phyloP scores from a whole-genome alignment of 2,113 vertebrate genomes.

The Microtus richardsoni region DNA sequence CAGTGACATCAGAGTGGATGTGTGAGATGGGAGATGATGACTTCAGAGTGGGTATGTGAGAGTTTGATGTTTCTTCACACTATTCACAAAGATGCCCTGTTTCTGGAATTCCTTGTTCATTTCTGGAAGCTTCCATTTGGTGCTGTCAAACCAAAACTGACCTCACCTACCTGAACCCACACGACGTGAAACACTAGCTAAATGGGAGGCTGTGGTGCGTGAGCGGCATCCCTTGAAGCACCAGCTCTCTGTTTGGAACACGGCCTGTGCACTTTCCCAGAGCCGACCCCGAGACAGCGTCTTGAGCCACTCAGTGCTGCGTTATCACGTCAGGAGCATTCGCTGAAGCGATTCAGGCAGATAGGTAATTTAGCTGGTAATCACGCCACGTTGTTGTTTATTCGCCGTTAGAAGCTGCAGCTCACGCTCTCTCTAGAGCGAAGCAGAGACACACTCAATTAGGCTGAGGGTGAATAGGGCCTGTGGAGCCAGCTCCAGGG shows the following conservation, averaged over 20 bases:
- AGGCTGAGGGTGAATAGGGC: rapidly evolving
- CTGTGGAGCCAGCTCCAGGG: not conserved
- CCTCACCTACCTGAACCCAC: not conserved
- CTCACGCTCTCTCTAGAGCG: rapidly evolving
- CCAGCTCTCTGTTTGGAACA: rapidly evolving
- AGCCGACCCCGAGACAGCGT: rapidly evolving
- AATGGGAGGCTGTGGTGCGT: rapidly evolving
- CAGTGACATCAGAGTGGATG: no score
- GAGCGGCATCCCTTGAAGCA: rapidly evolving
- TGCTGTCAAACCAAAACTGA: not conserved
- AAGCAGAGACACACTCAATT: slow-evolving; percentile 49
- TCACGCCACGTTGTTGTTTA: rapidly evolving
- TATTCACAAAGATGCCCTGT: not conserved
- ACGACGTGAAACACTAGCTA: no score
- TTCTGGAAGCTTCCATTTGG: not conserved
- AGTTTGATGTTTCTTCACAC: no score
- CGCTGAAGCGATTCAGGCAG: rapidly evolving
- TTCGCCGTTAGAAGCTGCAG: rapidly evolving
- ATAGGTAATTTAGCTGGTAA: not conserved
- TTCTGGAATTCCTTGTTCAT: not conserved
- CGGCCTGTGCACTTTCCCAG: rapidly evolving
- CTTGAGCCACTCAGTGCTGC: rapidly evolving
- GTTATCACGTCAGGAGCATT: rapidly evolving
- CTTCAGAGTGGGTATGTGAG: no score
- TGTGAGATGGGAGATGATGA: no score